Evolutionary conservation across 1,140 invertebrate genomes (phyloP), one percentile per base, ranked within the genome.

Genomic region (Phthorimaea operculella): DNA sequence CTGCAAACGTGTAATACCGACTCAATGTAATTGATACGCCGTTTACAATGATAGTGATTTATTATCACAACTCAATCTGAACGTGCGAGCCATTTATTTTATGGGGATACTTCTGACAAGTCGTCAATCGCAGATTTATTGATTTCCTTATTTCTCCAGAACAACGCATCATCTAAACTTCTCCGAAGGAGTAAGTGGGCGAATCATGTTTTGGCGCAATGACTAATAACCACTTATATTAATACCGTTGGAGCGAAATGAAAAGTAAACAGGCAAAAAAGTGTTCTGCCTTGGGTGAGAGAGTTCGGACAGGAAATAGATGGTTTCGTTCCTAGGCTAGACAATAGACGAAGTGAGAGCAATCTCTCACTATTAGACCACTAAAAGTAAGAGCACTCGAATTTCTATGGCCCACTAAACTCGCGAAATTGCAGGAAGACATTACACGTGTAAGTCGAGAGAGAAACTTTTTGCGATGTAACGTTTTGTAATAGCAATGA

Each of bases 261-360:
- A 39, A 39, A 39, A 39, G 36, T 12, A 39, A 39, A 39, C 36
- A 39, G 36, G n/a, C n/a, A 39, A 39, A 39, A 34, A 39, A 39
- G n/a, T 39, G 36, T 39, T 39, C 36, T 12, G n/a, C 3, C 36
- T 12, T 7, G 50, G 64, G 57, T 54, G 61, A 65, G 58, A 68
- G 59, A 72, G 70, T 70, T 69, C 64, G 68, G 62, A 63, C 72
- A 73, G 73, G 70, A 79, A 79, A 74, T 79, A 68, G 66, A 65
- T 63, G 68, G 72, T 64, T 74, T 72, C 64, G 66, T 68, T 55
- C 60, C 57, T 65, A 65, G 59, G 57, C 58, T 59, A 58, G 73
- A 74, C 74, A 76, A 77, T 73, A 72, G 70, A 62, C 50, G 53
- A 51, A 61, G 73, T 65, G 74, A 76, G 73, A 75, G 74, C 68